Base-by-base conservation (phyloP, 2,888 invertebrate genomes). In the Sminthurinus aureus region DNA sequence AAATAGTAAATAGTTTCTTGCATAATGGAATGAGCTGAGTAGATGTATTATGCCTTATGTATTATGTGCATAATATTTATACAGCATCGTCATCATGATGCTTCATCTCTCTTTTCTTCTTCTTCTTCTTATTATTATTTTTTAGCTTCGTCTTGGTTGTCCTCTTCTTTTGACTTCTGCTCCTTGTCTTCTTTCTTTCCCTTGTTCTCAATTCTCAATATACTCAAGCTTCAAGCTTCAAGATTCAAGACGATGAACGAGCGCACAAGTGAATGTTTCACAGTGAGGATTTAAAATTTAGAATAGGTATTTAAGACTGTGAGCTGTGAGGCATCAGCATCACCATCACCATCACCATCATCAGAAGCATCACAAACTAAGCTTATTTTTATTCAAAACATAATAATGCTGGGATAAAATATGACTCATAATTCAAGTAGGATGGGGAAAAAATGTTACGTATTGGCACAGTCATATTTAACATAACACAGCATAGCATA, bases 381-480 rank as follows among this genome's bases (percentile, higher is more conserved):
- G 71, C 71, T 71, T 71, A 71, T 71, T 71, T 24, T 71, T 71
- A 71, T 71, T 71, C 71, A 71, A 24, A 71, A 71, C 71, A 71
- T 22, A 71, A 71, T 71, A 71, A 71, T 71, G 15, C 26, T 8
- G 2, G 71, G 26, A 71, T 71, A 71, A 71, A 71, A 71, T 71
- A 71, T 71, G 71, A 24, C 22, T 24, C 22, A 13, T 71, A 71
- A 71, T 71, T 71, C 24, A 71, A 24, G 71, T 13, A 24, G 24
- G 15, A 24, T 22, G 71, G 58, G 58, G 18, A 38, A 38, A 38
- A 38, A 38, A 38, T 38, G 38, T 38, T 38, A 38, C 38, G 38
- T 38, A 38, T 38, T 38, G 38, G 38, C 38, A 38, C 38, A 38
- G 38, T 38, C 38, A 6, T 38, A n/a, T n/a, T n/a, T n/a, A 38